phyloP scores from a whole-genome alignment of 2,888 invertebrate genomes.

The Lochmaea crataegi region DNA sequence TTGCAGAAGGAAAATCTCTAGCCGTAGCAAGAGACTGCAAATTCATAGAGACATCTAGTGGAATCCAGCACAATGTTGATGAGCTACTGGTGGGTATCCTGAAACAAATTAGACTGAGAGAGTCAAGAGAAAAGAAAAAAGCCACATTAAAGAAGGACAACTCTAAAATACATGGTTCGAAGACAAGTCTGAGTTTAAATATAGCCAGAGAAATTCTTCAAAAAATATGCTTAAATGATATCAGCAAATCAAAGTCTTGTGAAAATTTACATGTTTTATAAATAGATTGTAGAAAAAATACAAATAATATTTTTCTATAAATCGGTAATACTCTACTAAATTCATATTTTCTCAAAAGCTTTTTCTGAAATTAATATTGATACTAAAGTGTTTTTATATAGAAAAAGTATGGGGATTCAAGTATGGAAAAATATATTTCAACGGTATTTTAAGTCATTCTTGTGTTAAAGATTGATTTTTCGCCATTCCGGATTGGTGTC shows the following conservation, averaged over 20 bases:
- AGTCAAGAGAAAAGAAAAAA: conserved; percentile 74
- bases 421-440: background rate
- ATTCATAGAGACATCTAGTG: conserved; percentile 95
- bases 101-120: conserved; percentile 87
- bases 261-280: conserved; percentile 87
- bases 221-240: conserved; percentile 87
- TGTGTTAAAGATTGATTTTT: background rate
- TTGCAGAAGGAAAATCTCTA: conserved; percentile 88
- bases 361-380: conserved; percentile 18
- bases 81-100: conserved; percentile 93
- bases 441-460: background rate
- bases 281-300: conserved; percentile 44
- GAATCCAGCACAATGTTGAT: conserved; percentile 96
- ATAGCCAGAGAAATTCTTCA: conserved; percentile 85
- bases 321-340: conserved; percentile 35
- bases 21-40: conserved; percentile 91
- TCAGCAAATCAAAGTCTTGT: conserved; percentile 86
- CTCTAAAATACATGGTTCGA: conserved; percentile 78
- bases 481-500: background rate
- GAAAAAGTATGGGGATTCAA: background rate
- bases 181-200: conserved; percentile 84
- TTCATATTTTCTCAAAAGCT: conserved; percentile 26
- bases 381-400: background rate
- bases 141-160: conserved; percentile 56
- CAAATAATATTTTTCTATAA: conserved; percentile 40